Base-by-base conservation (phyloP, 37 sponge, comb jelly and placozoan species). In the Crambe crambe region DNA sequence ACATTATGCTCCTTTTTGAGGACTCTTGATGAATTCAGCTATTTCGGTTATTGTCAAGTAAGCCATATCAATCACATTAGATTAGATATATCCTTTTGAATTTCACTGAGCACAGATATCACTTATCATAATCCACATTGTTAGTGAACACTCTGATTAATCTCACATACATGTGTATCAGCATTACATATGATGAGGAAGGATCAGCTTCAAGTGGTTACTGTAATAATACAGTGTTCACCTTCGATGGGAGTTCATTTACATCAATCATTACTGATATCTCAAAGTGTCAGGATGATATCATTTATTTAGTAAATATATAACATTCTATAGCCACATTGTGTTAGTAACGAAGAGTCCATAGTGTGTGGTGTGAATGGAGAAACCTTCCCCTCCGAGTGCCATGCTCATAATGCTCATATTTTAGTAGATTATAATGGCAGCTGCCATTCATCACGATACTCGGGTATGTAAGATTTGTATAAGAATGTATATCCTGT, bases 281-380 rank as follows among this genome's bases (percentile, higher is more conserved):
- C n/a, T n/a, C n/a, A n/a, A n/a, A n/a, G n/a, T n/a, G n/a, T n/a
- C n/a, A n/a, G n/a, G n/a, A n/a, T n/a, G n/a, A n/a, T n/a, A n/a
- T n/a, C n/a, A n/a, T n/a, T n/a, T n/a, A n/a, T n/a, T 26, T 18
- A 18, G 23, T 25, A 62, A n/a, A 62, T 25, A 62, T n/a, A n/a
- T n/a, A n/a, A 32, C 6, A 68, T 21, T 68, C n/a, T 68, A 2
- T 70, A 86, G 86, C 34, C 22, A 2, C 74, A 86, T 39, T 86
- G 86, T 54, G 62, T 37, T 2, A 25, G 39, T 15, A 17, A 5
- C 12, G 58, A 29, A 41, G 18, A 57, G 42, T 3, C 10, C 3
- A 69, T 67, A 18, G 88, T 91, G 56, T 91, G 91, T 54, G 89
- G 91, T 36, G 76, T 83, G 51, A 73, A 91, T 44, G 88, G 91